phyloP scores from a whole-genome alignment of 2,113 vertebrate species.

The Chionis minor region DNA sequence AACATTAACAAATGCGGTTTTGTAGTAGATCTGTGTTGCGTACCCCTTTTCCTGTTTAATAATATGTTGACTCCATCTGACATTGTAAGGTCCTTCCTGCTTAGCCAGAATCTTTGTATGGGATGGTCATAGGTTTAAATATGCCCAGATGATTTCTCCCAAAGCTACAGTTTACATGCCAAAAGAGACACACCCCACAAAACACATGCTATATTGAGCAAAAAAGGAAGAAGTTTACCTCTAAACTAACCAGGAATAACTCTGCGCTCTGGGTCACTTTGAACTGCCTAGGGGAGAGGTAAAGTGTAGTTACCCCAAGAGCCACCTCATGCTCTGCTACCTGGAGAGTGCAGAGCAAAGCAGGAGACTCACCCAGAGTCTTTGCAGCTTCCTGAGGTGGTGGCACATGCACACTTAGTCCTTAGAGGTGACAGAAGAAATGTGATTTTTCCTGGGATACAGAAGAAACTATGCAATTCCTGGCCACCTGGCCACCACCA shows the following conservation, averaged over 20 bases:
- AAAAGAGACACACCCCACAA: background rate
- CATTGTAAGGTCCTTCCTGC: background rate
- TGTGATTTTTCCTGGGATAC: background rate
- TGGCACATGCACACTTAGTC: background rate
- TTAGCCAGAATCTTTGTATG: background rate
- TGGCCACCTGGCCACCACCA: background rate
- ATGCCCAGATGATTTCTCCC: background rate
- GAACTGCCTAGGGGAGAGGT: background rate
- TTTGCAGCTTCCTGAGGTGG: background rate
- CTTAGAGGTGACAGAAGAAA: background rate
- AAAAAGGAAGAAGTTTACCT: background rate
- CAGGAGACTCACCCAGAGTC: background rate
- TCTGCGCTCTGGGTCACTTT: background rate
- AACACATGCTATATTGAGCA: background rate
- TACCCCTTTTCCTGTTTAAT: background rate
- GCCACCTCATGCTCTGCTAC: background rate
- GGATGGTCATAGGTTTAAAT: background rate
- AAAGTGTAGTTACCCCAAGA: background rate
- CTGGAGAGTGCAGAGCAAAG: background rate
- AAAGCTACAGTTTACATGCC: background rate
- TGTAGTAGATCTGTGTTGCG: background rate
- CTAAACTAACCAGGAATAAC: background rate
- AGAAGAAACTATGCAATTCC: background rate
- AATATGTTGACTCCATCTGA: background rate
- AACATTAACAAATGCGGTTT: rapidly evolving